Percentiles rank a stretch among this genome's conserved stretches.
phyloP scores from a whole-genome alignment of 2,888 invertebrate genomes.

The Frankliniella fusca region DNA sequence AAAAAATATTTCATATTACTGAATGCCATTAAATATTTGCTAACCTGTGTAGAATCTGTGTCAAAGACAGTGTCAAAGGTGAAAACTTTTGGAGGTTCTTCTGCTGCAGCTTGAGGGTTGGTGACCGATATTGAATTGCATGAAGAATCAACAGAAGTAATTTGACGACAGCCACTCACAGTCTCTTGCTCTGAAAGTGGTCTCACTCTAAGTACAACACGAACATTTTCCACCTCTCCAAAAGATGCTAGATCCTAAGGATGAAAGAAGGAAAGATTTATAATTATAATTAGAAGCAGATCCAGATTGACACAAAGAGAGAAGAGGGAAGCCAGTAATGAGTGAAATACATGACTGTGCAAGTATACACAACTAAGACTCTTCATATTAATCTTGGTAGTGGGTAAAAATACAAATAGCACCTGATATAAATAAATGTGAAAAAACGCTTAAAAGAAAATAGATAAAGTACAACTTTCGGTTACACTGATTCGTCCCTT shows the following conservation, averaged over 20 bases:
- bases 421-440: too few relatives aligned
- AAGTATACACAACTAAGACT: too few relatives aligned
- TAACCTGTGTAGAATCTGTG: conserved; percentile 74
- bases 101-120: conserved; percentile 64
- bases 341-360: too few relatives aligned
- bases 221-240: conserved; percentile 84
- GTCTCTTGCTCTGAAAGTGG: conserved; percentile 86
- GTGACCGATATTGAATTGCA: conserved; percentile 74
- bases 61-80: conserved; percentile 95
- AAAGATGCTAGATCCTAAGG: conserved; percentile 37
- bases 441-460: too few relatives aligned
- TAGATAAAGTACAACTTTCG: too few relatives aligned
- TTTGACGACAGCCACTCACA: conserved; percentile 63
- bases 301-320: neutral
- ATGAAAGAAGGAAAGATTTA: neutral
- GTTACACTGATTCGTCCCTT: too few relatives aligned
- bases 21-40: conserved; percentile 28
- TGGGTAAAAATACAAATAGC: too few relatives aligned
- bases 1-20: neutral
- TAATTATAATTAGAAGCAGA: neutral
- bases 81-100: conserved; percentile 81
- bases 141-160: conserved; percentile 71
- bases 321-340: neutral
- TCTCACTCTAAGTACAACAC: conserved; percentile 90
- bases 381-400: too few relatives aligned